Percentiles rank a stretch among this genome's conserved stretches.
These are phyloP conservation scores for Menura novaehollandiae DNA, from an alignment of 2,113 vertebrate species.

Conservation along the genomic window DNA sequence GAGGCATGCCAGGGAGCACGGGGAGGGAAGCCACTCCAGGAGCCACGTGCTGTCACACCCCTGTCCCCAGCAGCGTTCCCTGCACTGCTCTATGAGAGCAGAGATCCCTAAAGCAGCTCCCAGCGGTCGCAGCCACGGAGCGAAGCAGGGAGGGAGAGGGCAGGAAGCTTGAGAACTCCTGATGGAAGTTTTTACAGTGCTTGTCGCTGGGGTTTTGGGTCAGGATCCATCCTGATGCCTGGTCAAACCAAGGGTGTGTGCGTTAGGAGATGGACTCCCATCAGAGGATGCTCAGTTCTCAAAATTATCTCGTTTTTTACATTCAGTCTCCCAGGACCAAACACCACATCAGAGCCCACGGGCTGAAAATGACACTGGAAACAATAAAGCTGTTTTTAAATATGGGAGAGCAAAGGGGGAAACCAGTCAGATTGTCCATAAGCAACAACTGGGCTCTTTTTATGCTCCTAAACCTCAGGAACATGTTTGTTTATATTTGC, in stretches of 20 bases:
- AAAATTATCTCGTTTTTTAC: background rate
- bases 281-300: background rate
- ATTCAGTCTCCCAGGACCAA: conserved; percentile 33
- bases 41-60: background rate
- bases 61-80: background rate
- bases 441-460: conserved; percentile 17
- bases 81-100: background rate
- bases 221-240: background rate
- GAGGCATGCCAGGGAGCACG: background rate
- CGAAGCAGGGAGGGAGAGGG: background rate
- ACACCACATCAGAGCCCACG: background rate
- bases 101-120: background rate
- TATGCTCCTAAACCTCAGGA: background rate
- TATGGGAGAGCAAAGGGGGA: background rate
- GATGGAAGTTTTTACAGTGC: background rate
- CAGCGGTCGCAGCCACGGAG: background rate
- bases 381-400: conserved; percentile 5
- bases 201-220: background rate
- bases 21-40: background rate
- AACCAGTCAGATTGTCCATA: conserved; percentile 11
- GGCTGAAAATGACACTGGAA: conserved; percentile 4
- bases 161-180: conserved; percentile 1
- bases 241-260: background rate
- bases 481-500: background rate
- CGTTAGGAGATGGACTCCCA: background rate